These are phyloP conservation scores for Drosophila peninsularis DNA, from an alignment of 2,888 invertebrate genomes.

Conservation along the genomic window DNA sequence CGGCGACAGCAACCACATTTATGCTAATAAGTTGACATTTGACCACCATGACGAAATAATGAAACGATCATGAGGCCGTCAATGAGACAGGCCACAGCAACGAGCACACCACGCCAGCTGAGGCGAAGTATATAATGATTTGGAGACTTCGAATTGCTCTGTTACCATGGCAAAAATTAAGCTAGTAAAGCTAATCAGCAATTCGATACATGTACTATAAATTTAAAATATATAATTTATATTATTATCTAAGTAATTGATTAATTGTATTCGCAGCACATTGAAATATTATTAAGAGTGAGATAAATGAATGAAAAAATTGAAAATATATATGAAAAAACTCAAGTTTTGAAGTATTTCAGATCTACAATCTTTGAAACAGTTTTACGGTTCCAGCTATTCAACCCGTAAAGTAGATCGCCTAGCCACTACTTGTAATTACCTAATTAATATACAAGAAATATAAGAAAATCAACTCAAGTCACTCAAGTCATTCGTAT, in stretches of 20 bases:
- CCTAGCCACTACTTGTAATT: no score
- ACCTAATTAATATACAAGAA: neutral
- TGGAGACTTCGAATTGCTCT: neutral
- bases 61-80: constrained; percentile 69
- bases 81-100: constrained; percentile 63
- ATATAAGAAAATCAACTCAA: neutral
- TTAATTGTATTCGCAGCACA: no score
- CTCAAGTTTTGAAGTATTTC: neutral
- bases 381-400: neutral
- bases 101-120: constrained; percentile 25
- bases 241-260: no score
- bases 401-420: no score
- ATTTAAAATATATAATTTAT: no score
- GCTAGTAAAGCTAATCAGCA: no score
- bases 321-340: neutral
- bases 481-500: neutral
- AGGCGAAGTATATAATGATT: neutral
- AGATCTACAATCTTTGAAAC: neutral
- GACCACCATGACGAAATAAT: constrained; percentile 83
- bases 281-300: no score
- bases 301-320: no score
- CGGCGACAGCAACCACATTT: constrained; percentile 71
- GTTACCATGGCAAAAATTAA: neutral
- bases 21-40: constrained; percentile 83
- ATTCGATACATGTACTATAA: no score